phyloP scores from a whole-genome alignment of 2,888 invertebrate genomes.

The Panopea generosa region DNA sequence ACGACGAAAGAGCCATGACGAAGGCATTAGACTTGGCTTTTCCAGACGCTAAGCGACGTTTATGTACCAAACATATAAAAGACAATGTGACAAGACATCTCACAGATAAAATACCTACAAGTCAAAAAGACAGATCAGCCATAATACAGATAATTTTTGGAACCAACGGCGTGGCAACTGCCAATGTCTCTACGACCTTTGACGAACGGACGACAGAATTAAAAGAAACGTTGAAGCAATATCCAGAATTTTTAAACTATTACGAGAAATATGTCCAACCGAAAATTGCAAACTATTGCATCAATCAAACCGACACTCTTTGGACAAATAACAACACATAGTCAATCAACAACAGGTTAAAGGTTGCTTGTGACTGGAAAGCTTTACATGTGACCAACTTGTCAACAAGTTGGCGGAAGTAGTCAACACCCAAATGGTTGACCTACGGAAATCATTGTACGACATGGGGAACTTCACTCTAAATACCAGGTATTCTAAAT shows the following conservation, averaged over 20 bases:
- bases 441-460: slow-evolving; percentile 34
- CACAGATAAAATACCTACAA: neutral
- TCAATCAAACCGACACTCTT: slow-evolving; percentile 8
- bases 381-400: slow-evolving; percentile 28
- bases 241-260: slow-evolving; percentile 12
- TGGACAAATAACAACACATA: slow-evolving; percentile 61
- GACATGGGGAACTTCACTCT: slow-evolving; percentile 37
- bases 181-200: slow-evolving; percentile 23
- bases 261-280: slow-evolving; percentile 20
- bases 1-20: slow-evolving; percentile 24
- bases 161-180: slow-evolving; percentile 19
- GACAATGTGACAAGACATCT: slow-evolving; percentile 16
- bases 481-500: neutral
- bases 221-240: neutral
- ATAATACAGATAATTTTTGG: slow-evolving; percentile 31
- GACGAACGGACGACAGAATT: slow-evolving; percentile 7
- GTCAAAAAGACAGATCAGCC: slow-evolving; percentile 8
- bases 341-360: slow-evolving; percentile 43
- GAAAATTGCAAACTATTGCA: slow-evolving; percentile 7
- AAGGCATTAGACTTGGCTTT: slow-evolving; percentile 17
- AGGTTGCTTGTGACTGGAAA: slow-evolving; percentile 41
- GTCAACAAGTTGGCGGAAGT: slow-evolving; percentile 30
- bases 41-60: slow-evolving; percentile 1
- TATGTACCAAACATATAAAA: slow-evolving; percentile 24
- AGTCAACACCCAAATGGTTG: slow-evolving; percentile 20